Percentiles rank a stretch among this genome's conserved stretches.
phyloP scores from a whole-genome alignment of 2,797 vertebrate genomes.

The Pachyuromys duprasi region DNA sequence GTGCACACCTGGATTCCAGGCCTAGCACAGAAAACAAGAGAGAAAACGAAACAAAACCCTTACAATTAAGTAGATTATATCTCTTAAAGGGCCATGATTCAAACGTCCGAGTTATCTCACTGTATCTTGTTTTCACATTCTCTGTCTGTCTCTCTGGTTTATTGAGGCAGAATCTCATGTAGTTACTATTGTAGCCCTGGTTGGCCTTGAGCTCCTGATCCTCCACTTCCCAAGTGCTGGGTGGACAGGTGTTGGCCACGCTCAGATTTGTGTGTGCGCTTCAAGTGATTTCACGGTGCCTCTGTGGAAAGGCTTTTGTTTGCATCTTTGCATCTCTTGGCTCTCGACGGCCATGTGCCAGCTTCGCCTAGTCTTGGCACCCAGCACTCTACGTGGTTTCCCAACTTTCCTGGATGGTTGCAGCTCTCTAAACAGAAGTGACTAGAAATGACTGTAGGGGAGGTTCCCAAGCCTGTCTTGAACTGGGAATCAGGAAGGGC shows the following conservation, averaged over 20 bases:
- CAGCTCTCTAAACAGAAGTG: background rate
- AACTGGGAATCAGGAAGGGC: background rate
- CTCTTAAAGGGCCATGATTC: background rate
- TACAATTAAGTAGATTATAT: background rate
- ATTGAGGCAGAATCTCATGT: background rate
- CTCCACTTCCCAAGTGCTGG: background rate
- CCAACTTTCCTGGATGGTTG: conserved; percentile 12
- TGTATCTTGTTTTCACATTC: background rate
- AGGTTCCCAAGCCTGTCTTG: background rate
- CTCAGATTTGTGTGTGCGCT: background rate
- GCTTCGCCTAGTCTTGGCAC: background rate
- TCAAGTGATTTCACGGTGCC: background rate
- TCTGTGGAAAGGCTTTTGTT: background rate
- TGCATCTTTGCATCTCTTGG: background rate
- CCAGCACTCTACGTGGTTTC: background rate
- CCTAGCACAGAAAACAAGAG: background rate
- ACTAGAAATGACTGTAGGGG: background rate
- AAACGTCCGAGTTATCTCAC: background rate
- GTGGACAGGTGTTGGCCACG: background rate
- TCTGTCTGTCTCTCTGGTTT: background rate
- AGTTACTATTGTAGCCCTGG: background rate
- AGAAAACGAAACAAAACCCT: background rate
- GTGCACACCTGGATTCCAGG: background rate
- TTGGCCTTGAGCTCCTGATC: background rate
- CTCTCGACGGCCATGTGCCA: background rate